These are phyloP conservation scores for Polymixis lichenea DNA, from an alignment of 2,888 invertebrate genomes.

Conservation along the genomic window DNA sequence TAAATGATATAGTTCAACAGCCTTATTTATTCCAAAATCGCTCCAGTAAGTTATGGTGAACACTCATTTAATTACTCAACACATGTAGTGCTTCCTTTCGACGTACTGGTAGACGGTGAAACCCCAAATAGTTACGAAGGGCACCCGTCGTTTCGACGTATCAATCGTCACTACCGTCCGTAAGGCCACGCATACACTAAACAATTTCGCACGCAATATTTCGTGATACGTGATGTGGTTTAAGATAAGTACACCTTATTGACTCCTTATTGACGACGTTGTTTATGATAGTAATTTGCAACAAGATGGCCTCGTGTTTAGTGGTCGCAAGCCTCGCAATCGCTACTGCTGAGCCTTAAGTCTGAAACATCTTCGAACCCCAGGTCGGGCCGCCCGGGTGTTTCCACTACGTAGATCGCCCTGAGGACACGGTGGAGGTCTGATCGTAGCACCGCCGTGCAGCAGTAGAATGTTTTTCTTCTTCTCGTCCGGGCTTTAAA, in stretches of 20 bases:
- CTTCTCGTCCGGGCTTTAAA: neutral
- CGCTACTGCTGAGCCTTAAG: neutral
- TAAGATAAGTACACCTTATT: constrained; percentile 17
- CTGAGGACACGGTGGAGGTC: too few species aligned
- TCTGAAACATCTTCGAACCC: neutral
- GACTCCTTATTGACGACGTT: neutral
- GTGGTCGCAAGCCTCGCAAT: neutral
- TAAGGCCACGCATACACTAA: constrained; percentile 52
- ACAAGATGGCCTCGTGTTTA: neutral
- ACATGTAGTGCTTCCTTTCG: constrained; percentile 38
- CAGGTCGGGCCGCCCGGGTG: too few species aligned
- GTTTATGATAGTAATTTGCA: constrained; percentile 8
- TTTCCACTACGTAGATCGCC: too few species aligned
- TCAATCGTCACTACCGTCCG: constrained; percentile 17
- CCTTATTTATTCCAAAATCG: constrained; percentile 19
- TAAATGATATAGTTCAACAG: constrained; percentile 6
- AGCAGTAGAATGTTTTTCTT: neutral
- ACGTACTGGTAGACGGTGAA: constrained; percentile 26
- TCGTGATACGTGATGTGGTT: constrained; percentile 57
- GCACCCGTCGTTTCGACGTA: constrained; percentile 46
- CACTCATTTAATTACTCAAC: constrained; percentile 26
- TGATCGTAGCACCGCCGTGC: too few species aligned
- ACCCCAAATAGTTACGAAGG: constrained; percentile 55
- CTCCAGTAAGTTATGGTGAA: neutral
- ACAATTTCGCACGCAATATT: constrained; percentile 64